phyloP scores from a whole-genome alignment of 2,888 invertebrate genomes.

The Synanthedon myopaeformis region DNA sequence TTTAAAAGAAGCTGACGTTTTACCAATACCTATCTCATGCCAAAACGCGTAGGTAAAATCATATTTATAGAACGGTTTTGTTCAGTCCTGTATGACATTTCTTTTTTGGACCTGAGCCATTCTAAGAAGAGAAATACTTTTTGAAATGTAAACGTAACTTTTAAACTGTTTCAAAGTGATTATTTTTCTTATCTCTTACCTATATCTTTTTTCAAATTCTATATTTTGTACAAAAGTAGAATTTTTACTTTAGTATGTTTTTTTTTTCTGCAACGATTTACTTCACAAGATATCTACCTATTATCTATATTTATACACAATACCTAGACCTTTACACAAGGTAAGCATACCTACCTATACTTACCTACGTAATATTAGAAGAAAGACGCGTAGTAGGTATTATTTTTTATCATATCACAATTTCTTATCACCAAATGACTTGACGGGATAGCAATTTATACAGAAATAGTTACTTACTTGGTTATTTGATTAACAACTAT shows the following conservation, averaged over 20 bases:
- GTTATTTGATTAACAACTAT: too few relatives aligned
- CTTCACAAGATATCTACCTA: neutral
- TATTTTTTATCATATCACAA: slow-evolving; percentile 6
- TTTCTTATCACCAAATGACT: slow-evolving; percentile 4
- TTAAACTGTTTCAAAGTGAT: too few relatives aligned
- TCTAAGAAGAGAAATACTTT: slow-evolving; percentile 3
- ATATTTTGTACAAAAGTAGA: too few relatives aligned
- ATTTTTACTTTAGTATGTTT: too few relatives aligned
- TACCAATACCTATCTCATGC: slow-evolving; percentile 5
- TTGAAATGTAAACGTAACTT: neutral
- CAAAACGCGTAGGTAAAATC: slow-evolving; percentile 13
- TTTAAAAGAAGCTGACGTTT: neutral
- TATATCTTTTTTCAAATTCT: too few relatives aligned
- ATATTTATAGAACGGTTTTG: slow-evolving; percentile 9
- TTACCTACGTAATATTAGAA: too few relatives aligned
- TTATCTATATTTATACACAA: too few relatives aligned
- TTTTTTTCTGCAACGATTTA: too few relatives aligned
- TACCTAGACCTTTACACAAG: slow-evolving; percentile 1
- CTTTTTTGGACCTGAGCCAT: slow-evolving; percentile 10
- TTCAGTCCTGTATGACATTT: slow-evolving; percentile 6
- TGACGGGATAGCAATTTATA: slow-evolving; percentile 2
- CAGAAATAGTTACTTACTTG: neutral
- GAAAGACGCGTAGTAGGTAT: neutral
- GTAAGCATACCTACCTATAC: neutral
- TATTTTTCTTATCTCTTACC: too few relatives aligned